Evolutionary conservation across 2,113 vertebrate species (phyloP).

Genomic region (Alouatta palliata): DNA sequence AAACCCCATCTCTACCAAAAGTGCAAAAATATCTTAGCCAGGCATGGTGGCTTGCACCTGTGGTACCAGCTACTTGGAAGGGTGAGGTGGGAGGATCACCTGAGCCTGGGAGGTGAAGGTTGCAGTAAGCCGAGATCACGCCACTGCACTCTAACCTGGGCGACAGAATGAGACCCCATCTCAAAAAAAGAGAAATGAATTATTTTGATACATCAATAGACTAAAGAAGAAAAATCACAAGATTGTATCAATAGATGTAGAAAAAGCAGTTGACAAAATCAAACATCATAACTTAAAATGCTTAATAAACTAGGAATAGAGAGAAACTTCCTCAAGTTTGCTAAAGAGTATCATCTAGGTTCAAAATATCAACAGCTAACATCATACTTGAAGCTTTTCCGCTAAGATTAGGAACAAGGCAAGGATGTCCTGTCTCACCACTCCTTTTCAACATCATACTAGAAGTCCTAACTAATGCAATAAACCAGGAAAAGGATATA

Average conservation of each 20-base stretch:
- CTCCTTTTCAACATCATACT: neutral
- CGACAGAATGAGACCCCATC: no score
- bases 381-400: neutral
- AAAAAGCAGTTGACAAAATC: neutral
- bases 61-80: no score
- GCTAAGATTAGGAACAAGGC: neutral
- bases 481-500: neutral
- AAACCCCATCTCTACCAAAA: no score
- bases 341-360: neutral
- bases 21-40: no score
- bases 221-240: neutral
- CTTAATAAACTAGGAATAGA: neutral
- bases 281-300: neutral
- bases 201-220: neutral
- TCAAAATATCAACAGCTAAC: neutral
- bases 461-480: neutral
- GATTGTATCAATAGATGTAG: neutral
- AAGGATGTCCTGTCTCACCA: neutral
- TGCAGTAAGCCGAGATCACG: no score
- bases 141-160: no score
- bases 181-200: neutral
- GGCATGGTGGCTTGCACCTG: no score
- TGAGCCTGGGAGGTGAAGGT: no score
- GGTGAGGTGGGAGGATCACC: no score
- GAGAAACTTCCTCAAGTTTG: neutral